A percentile compares a stretch with the other conserved stretches of the same genome.
phyloP scores from a whole-genome alignment of 1,140 invertebrate genomes.

The Capitella teleta region DNA sequence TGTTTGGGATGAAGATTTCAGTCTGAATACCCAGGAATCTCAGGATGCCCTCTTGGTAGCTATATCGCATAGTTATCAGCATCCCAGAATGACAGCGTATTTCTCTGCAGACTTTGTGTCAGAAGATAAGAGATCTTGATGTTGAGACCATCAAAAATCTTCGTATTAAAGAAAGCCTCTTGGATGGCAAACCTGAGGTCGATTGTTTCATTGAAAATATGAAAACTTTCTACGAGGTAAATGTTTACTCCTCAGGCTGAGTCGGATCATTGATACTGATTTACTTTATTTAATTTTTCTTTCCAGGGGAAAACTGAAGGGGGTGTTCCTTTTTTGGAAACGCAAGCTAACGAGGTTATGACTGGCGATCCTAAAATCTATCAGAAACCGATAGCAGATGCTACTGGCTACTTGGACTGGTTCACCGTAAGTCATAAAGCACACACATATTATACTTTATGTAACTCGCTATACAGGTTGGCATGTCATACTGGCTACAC shows the following conservation, averaged over 20 bases:
- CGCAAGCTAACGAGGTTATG: too few relatives aligned
- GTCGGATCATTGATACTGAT: neutral
- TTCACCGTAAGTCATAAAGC: too few relatives aligned
- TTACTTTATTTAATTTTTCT: neutral
- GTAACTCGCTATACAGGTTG: neutral
- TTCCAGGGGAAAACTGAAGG: neutral
- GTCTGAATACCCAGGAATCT: conserved; percentile 15
- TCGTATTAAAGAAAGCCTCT: conserved; percentile 14
- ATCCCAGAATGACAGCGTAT: neutral
- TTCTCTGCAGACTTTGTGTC: conserved; percentile 17
- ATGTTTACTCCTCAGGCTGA: neutral
- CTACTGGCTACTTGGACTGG: too few relatives aligned
- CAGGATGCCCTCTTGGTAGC: conserved; percentile 18
- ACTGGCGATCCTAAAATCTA: too few relatives aligned
- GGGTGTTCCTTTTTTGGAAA: too few relatives aligned
- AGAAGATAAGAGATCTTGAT: conserved; percentile 14
- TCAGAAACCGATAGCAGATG: too few relatives aligned
- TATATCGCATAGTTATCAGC: neutral
- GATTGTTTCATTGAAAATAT: conserved; percentile 19
- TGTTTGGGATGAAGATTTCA: conserved; percentile 16
- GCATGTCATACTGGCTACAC: conserved; percentile 17
- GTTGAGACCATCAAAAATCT: conserved; percentile 9
- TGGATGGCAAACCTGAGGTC: conserved; percentile 15
- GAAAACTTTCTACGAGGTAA: conserved; percentile 17
- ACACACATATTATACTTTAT: too few relatives aligned